These are phyloP conservation scores for Perithous albicinctus DNA, from an alignment of 2,888 invertebrate species.

Conservation along the genomic window DNA sequence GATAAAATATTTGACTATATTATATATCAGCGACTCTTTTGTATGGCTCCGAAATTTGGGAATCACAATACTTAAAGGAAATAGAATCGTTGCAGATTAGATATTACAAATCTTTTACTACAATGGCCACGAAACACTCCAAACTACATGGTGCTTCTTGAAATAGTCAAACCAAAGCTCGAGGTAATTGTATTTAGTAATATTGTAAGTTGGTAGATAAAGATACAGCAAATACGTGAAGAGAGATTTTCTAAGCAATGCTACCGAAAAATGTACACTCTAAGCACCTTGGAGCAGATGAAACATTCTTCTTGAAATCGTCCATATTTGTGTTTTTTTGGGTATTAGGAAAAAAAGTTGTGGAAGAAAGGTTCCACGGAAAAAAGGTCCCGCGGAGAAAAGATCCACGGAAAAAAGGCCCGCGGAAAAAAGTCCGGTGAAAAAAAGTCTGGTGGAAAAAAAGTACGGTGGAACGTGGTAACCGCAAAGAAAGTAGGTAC, in stretches of 20 bases:
- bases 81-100: too few relatives aligned
- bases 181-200: not conserved
- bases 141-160: not conserved
- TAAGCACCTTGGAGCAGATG: not conserved
- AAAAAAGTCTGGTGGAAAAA: too few relatives aligned
- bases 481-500: too few relatives aligned
- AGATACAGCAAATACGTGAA: not conserved
- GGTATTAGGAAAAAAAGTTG: too few relatives aligned
- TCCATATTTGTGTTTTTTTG: too few relatives aligned
- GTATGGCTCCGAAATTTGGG: not conserved
- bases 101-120: too few relatives aligned
- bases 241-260: conserved; percentile 5
- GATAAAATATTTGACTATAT: not conserved
- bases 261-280: not conserved
- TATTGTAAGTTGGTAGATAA: conserved; percentile 8
- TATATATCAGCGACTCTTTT: not conserved
- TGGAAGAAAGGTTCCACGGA: too few relatives aligned
- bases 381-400: too few relatives aligned
- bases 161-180: not conserved
- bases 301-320: too few relatives aligned
- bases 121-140: conserved; percentile 3
- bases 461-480: too few relatives aligned
- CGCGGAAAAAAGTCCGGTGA: too few relatives aligned
- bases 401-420: too few relatives aligned
- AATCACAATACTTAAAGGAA: not conserved